Percentiles rank a stretch among this genome's conserved stretches.
phyloP scores from a whole-genome alignment of 2,113 vertebrate species.

The Osmerus eperlanus region DNA sequence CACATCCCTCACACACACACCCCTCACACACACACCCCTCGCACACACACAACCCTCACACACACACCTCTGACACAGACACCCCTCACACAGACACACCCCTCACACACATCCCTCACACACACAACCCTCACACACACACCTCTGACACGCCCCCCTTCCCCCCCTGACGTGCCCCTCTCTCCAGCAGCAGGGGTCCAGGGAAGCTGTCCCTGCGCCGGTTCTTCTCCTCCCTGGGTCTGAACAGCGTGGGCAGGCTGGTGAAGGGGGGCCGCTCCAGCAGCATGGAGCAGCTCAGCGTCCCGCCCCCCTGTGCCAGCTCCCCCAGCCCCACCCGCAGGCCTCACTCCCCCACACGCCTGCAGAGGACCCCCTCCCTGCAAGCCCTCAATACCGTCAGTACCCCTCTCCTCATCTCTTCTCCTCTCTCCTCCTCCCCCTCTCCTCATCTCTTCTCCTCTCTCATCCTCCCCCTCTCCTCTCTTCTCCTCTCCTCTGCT shows the following conservation, averaged over 20 bases:
- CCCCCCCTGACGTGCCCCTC: too few species aligned
- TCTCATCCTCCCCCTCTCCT: too few species aligned
- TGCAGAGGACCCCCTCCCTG: conserved; percentile 85
- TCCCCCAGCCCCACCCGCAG: conserved; percentile 57
- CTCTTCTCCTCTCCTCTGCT: too few species aligned
- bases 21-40: too few species aligned
- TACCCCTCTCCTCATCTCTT: neutral
- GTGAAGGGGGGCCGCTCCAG: conserved; percentile 84
- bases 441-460: neutral
- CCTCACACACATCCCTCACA: too few species aligned
- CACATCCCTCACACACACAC: too few species aligned
- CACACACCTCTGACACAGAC: too few species aligned
- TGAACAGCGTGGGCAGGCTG: conserved; percentile 80
- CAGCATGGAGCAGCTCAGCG: conserved; percentile 86
- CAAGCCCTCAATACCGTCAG: conserved; percentile 86
- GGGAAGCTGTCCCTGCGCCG: conserved; percentile 78
- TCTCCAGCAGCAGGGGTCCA: conserved; percentile 7
- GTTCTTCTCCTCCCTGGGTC: conserved; percentile 84
- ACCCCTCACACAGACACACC: too few species aligned
- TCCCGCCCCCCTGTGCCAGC: conserved; percentile 30
- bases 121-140: too few species aligned
- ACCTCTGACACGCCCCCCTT: too few species aligned
- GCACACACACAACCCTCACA: too few species aligned
- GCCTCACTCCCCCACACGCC: conserved; percentile 18
- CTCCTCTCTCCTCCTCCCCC: neutral